A percentile compares a stretch with the other conserved stretches of the same genome.
Conservation (phyloP, 2,113 vertebrate species). For the Planiliza haematocheilus region DNA sequence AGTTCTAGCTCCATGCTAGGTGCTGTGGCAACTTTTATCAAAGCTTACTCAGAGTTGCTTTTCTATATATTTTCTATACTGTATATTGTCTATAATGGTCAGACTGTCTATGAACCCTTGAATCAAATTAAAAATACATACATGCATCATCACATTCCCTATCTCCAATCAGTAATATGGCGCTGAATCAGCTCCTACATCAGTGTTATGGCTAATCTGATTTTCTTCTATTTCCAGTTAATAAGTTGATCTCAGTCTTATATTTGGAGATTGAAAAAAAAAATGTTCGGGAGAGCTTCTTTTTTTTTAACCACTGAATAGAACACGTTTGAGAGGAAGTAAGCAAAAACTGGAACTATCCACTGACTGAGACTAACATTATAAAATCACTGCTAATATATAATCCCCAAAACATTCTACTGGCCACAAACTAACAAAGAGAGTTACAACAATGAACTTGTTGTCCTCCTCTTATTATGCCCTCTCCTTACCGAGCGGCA, state of each 20-base stretch:
- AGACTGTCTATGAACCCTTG: neutral
- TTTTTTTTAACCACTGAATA: constrained; percentile 1
- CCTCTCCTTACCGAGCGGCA: constrained; percentile 54
- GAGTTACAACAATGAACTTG: constrained; percentile 36
- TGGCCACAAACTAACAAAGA: constrained; percentile 46
- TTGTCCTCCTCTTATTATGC: too few species aligned
- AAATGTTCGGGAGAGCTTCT: neutral
- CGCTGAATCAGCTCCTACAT: neutral
- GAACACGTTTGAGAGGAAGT: neutral
- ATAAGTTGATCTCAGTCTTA: constrained; percentile 4
- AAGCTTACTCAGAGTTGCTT: neutral
- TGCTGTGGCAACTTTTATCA: neutral
- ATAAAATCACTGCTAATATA: constrained; percentile 1
- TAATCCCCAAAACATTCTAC: constrained; percentile 40
- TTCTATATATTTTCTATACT: too few species aligned
- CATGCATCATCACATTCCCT: constrained; percentile 3
- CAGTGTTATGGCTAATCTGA: constrained; percentile 1
- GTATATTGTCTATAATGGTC: too few species aligned
- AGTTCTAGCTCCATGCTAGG: too few species aligned
- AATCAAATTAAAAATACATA: neutral
- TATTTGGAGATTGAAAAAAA: neutral
- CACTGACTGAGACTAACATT: constrained; percentile 9
- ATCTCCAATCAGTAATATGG: neutral
- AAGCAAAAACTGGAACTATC: neutral
- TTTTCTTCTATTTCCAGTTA: neutral